These are phyloP conservation scores for Dufourea novaeangliae DNA, from an alignment of 1,140 invertebrate genomes.

Conservation along the genomic window DNA sequence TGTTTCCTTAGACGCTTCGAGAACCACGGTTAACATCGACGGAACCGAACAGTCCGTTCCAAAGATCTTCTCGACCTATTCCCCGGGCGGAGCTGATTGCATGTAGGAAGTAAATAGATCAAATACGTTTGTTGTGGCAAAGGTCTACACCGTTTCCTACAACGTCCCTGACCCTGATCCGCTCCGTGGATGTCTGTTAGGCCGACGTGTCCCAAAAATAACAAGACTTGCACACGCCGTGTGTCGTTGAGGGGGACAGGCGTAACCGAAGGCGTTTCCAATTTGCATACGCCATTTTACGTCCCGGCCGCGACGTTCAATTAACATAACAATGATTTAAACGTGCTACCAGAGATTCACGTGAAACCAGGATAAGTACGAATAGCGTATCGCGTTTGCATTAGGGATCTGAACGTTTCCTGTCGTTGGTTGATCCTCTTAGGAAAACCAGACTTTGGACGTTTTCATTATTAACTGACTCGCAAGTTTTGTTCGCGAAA, in stretches of 20 bases:
- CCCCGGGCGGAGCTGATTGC: not conserved
- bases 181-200: not conserved
- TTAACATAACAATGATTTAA: constrained; percentile 5
- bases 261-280: not conserved
- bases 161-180: constrained; percentile 15
- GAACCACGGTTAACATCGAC: not conserved
- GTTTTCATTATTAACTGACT: not conserved
- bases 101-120: not conserved
- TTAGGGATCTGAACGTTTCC: too few relatives aligned
- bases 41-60: not conserved
- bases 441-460: not conserved
- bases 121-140: not conserved
- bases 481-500: too few relatives aligned
- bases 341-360: not conserved
- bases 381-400: not conserved
- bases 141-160: not conserved
- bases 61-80: not conserved
- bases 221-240: not conserved
- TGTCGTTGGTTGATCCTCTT: not conserved
- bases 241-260: not conserved
- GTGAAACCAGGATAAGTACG: not conserved
- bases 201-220: constrained; percentile 25
- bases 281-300: not conserved
- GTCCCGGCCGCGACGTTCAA: too few relatives aligned
- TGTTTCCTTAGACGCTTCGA: not conserved